These are phyloP conservation scores for Sarcophaga carnaria DNA, from an alignment of 2,888 invertebrate species.

Conservation along the genomic window DNA sequence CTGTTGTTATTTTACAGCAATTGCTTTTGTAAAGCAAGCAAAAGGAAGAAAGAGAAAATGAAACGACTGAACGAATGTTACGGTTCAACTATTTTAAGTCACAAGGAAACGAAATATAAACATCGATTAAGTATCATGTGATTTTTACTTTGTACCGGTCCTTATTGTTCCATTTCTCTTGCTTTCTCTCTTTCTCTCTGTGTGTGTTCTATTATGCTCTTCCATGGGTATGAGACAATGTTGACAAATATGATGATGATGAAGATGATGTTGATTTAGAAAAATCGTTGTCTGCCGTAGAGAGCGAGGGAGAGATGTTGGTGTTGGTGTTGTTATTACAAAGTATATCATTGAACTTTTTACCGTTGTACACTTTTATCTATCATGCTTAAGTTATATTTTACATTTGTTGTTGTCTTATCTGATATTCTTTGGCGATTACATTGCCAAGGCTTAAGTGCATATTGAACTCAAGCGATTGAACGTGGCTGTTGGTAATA, in stretches of 20 bases:
- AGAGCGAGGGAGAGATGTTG: not conserved
- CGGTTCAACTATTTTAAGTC: constrained; percentile 20
- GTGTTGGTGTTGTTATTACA: constrained; percentile 3
- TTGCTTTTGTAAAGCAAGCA: constrained; percentile 7
- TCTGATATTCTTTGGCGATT: constrained; percentile 61
- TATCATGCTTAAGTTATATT: constrained; percentile 25
- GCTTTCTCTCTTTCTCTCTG: no score
- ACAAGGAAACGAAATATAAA: constrained; percentile 15
- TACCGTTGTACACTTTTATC: constrained; percentile 1
- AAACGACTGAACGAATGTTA: not conserved
- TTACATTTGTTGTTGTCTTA: constrained; percentile 26
- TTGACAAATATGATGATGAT: no score
- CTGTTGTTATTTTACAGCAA: constrained; percentile 34
- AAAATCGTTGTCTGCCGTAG: not conserved
- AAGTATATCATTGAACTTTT: constrained; percentile 41
- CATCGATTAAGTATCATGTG: constrained; percentile 32
- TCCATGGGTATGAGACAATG: no score
- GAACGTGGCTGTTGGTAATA: constrained; percentile 43
- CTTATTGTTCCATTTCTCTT: not conserved
- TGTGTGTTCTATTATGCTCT: no score
- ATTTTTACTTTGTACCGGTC: constrained; percentile 3
- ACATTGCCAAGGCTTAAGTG: constrained; percentile 57
- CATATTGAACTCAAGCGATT: constrained; percentile 47
- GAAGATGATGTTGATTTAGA: not conserved
- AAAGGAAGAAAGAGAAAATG: no score